Conservation (phyloP, 2,888 invertebrate genomes). For the Pammene fasciana region DNA sequence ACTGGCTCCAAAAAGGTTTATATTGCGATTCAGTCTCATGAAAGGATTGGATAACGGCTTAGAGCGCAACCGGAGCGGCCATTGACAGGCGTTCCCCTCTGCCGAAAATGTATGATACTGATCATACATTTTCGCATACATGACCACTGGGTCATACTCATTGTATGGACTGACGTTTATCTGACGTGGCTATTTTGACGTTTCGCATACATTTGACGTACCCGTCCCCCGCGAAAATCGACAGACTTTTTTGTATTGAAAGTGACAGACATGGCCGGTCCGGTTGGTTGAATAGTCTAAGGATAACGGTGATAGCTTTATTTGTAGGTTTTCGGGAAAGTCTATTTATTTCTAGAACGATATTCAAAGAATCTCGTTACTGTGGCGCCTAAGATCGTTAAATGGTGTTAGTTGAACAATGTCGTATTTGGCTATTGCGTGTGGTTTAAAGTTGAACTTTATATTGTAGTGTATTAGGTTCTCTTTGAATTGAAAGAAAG, state of each 20-base stretch:
- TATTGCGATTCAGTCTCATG: not conserved
- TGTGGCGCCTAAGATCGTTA: slow-evolving; percentile 14
- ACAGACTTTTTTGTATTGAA: too few relatives aligned
- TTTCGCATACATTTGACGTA: too few relatives aligned
- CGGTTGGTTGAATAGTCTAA: too few relatives aligned
- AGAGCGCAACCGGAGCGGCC: too few relatives aligned
- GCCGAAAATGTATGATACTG: too few relatives aligned
- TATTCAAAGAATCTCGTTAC: slow-evolving; percentile 19
- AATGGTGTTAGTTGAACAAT: slow-evolving; percentile 6
- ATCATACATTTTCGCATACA: too few relatives aligned
- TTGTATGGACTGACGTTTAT: too few relatives aligned
- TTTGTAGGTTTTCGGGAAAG: slow-evolving; percentile 24
- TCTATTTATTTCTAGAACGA: slow-evolving; percentile 21
- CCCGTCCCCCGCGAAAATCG: too few relatives aligned
- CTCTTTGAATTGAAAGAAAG: not conserved
- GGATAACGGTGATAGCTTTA: slow-evolving; percentile 9
- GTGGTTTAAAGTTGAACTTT: slow-evolving; percentile 4
- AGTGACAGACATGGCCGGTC: too few relatives aligned
- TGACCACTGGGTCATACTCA: too few relatives aligned
- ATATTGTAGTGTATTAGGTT: not conserved
- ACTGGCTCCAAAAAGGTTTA: not conserved
- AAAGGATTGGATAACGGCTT: not conserved
- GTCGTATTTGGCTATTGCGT: not conserved
- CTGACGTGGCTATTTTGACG: too few relatives aligned
- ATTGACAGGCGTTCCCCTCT: too few relatives aligned